A percentile compares a stretch with the other conserved stretches of the same genome.
Evolutionary conservation across 2,888 invertebrate genomes (phyloP).

Genomic region (Pammene fasciana): DNA sequence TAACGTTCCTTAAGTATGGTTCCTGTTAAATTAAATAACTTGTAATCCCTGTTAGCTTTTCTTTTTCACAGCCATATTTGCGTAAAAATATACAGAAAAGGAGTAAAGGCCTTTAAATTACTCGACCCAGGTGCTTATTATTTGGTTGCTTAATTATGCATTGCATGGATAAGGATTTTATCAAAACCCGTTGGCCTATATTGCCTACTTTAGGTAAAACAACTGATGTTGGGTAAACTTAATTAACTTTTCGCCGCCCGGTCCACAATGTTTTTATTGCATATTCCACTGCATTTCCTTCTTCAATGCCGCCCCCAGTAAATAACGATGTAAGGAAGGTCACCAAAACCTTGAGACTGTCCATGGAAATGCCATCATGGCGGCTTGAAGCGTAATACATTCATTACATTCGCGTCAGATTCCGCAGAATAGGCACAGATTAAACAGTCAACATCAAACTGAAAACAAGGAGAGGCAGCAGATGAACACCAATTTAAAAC

Average conservation of each 20-base stretch:
- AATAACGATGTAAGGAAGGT: conserved; percentile 45
- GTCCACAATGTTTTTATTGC: conserved; percentile 10
- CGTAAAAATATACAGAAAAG: too few species aligned
- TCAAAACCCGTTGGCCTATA: too few species aligned
- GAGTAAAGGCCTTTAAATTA: too few species aligned
- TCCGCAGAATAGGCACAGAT: conserved; percentile 42
- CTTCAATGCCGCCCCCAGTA: conserved; percentile 14
- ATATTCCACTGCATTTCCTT: conserved; percentile 16
- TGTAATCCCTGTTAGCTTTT: too few species aligned
- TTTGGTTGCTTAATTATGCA: too few species aligned
- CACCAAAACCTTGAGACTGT: conserved; percentile 49
- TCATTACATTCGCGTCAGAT: conserved; percentile 56
- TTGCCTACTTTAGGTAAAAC: too few species aligned
- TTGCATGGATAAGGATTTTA: too few species aligned
- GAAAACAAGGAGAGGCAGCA: neutral
- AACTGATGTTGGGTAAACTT: neutral
- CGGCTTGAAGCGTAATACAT: conserved; percentile 52
- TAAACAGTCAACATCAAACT: neutral
- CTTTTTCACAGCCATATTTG: too few species aligned
- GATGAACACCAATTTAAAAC: neutral
- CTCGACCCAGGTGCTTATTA: too few species aligned
- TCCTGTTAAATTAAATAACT: too few species aligned
- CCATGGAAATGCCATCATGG: conserved; percentile 57
- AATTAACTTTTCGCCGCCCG: neutral
- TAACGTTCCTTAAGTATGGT: too few species aligned